A percentile compares a stretch with the other conserved stretches of the same genome.
These are phyloP conservation scores for Corydoras maculifer DNA, from an alignment of 2,113 vertebrate genomes.

Conservation along the genomic window DNA sequence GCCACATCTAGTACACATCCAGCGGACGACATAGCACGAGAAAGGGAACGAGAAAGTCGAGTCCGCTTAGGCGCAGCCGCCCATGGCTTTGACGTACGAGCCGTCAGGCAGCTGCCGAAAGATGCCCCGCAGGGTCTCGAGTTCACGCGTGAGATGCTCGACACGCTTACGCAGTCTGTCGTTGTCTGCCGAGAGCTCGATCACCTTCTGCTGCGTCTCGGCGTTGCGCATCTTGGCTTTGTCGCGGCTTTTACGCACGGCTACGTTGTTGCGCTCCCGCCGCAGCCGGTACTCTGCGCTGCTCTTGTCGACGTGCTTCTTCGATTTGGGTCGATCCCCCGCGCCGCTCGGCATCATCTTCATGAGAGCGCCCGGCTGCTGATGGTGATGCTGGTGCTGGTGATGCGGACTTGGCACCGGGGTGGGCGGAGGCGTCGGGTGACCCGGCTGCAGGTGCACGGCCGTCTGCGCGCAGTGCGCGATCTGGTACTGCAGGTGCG, in stretches of 20 bases:
- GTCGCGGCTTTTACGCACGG: slow-evolving; percentile 94
- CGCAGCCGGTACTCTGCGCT: slow-evolving; percentile 90
- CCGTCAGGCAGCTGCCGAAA: slow-evolving; percentile 93
- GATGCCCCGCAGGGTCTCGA: slow-evolving; percentile 92
- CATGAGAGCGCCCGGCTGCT: slow-evolving; percentile 51
- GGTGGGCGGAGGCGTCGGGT: slow-evolving; percentile 94
- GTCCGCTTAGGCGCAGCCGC: slow-evolving; percentile 73
- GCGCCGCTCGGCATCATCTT: slow-evolving; percentile 51
- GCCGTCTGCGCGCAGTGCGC: slow-evolving; percentile 94
- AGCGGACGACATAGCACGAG: slow-evolving; percentile 41
- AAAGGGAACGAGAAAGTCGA: slow-evolving; percentile 24
- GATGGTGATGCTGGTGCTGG: slow-evolving; percentile 64
- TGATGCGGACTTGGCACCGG: slow-evolving; percentile 89
- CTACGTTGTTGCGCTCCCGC: slow-evolving; percentile 96
- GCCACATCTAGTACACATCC: slow-evolving; percentile 43
- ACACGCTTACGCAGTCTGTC: slow-evolving; percentile 89
- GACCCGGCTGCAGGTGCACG: slow-evolving; percentile 91
- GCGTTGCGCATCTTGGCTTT: slow-evolving; percentile 95
- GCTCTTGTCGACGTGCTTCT: slow-evolving; percentile 90
- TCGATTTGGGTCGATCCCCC: slow-evolving; percentile 70
- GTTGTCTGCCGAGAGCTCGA: slow-evolving; percentile 88
- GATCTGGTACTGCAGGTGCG: slow-evolving; percentile 93
- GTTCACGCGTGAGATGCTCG: slow-evolving; percentile 89
- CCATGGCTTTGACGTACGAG: slow-evolving; percentile 86
- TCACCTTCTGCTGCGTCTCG: slow-evolving; percentile 94